Evolutionary conservation across 2,888 invertebrate species (phyloP).

Genomic region (Volucella zonaria): DNA sequence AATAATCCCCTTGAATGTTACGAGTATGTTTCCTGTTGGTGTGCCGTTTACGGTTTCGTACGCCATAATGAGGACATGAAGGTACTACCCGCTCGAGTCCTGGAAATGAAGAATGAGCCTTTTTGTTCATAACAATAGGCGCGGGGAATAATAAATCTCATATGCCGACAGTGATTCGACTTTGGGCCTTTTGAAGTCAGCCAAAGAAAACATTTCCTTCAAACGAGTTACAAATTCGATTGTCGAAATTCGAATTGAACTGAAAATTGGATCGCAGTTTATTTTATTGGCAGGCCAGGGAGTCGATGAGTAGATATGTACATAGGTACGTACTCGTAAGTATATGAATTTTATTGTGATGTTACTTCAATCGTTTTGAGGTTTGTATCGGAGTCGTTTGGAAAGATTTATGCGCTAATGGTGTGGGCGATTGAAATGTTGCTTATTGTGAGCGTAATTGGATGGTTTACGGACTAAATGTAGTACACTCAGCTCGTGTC

Average conservation of each 20-base stretch:
- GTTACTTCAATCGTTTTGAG: too few species aligned
- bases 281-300: background rate
- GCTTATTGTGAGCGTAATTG: too few species aligned
- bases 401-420: too few species aligned
- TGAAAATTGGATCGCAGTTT: conserved; percentile 6
- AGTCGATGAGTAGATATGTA: too few species aligned
- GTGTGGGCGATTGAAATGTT: too few species aligned
- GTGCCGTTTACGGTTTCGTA: conserved; percentile 51
- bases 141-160: conserved; percentile 39
- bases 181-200: conserved; percentile 10
- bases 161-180: conserved; percentile 28
- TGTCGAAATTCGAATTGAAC: conserved; percentile 8
- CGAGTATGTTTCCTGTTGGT: conserved; percentile 13
- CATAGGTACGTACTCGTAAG: too few species aligned
- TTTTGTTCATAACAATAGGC: conserved; percentile 2
- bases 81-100: background rate
- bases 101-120: background rate
- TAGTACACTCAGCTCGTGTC: too few species aligned
- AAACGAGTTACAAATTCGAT: conserved; percentile 18
- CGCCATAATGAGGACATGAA: conserved; percentile 43
- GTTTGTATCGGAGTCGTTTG: too few species aligned
- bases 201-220: conserved; percentile 7
- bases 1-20: background rate
- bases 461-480: too few species aligned
- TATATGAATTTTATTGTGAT: too few species aligned